Base-by-base conservation (phyloP, 1,140 invertebrate genomes). In the Drosophila nigrodunni region DNA sequence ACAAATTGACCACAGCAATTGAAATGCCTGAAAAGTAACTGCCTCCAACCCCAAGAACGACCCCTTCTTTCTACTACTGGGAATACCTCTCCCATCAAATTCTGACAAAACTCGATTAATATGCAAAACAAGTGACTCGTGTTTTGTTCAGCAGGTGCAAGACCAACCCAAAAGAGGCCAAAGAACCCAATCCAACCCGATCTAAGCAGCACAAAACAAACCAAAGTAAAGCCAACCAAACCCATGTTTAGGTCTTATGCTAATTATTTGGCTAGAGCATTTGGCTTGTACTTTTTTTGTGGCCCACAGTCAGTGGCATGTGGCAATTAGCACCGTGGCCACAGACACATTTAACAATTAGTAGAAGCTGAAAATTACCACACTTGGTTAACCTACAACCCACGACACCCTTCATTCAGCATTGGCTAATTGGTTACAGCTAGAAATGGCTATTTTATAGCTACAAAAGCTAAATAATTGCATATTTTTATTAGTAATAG, bases 61-160 rank as follows among this genome's bases (percentile, higher is more conserved):
- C 49, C 44, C 55, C 25, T 44, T 8, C 9, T 10, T 35, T 5
- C 25, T 30, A 30, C 25, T 30, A 30, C 25, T 30, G 6, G 25
- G 25, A 30, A 30, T 30, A 30, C 25, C 0, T 5, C 25, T 30
- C 25, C 25, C 25, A 30, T 30, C 25, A 30, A 30, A 30, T 30
- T 30, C 58, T 57, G 37, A 58, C 77, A 62, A 39, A 82, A 79
- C 76, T 82, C 80, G 74, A 74, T 87, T 87, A 88, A 80, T 88
- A 87, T 87, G 83, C 83, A 89, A 87, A 88, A 47, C 61, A 70
- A 67, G 46, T 46, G 18, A 35, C 15, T 52, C 25, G 43, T 37
- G 43, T 21, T 47, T 18, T 8, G 21, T 43, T 11, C 59, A 46
- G 70, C 82, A 86, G 82, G 82, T 83, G 80, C 80, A 39, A 1